phyloP scores from a whole-genome alignment of 2,113 vertebrate species.

The Carassius auratus region DNA sequence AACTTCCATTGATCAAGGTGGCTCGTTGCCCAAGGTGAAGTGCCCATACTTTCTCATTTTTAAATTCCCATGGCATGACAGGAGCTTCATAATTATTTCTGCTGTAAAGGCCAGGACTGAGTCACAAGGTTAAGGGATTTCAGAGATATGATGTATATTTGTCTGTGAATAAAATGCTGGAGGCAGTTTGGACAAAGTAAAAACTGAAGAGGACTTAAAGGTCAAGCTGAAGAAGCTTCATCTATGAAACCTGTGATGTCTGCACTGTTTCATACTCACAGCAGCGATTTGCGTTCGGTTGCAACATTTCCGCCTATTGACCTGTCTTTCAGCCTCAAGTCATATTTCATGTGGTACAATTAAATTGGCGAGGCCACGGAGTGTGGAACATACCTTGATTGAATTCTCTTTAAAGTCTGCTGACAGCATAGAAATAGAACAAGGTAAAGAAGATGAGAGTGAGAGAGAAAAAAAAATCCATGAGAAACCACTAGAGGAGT shows the following conservation, averaged over 20 bases:
- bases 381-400: slow-evolving; percentile 38
- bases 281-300: slow-evolving; percentile 32
- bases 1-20: slow-evolving; percentile 62
- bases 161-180: not conserved
- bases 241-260: not conserved
- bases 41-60: slow-evolving; percentile 22
- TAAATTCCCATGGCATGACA: not conserved
- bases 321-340: slow-evolving; percentile 33
- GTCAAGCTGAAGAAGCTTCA: slow-evolving; percentile 15
- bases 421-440: slow-evolving; percentile 52
- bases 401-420: slow-evolving; percentile 51
- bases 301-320: slow-evolving; percentile 40
- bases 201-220: slow-evolving; percentile 10
- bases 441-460: not conserved
- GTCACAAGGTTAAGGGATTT: slow-evolving; percentile 1
- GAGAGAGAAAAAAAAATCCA: not conserved
- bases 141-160: not conserved
- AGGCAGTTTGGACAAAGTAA: not conserved
- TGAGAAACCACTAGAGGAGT: not conserved
- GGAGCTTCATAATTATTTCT: slow-evolving; percentile 43
- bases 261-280: slow-evolving; percentile 17
- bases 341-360: slow-evolving; percentile 40
- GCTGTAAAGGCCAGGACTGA: slow-evolving; percentile 14
- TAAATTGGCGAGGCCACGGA: slow-evolving; percentile 37
- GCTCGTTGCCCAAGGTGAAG: slow-evolving; percentile 52